phyloP scores from a whole-genome alignment of 2,797 vertebrate species.

The Rhodeus uyekii region DNA sequence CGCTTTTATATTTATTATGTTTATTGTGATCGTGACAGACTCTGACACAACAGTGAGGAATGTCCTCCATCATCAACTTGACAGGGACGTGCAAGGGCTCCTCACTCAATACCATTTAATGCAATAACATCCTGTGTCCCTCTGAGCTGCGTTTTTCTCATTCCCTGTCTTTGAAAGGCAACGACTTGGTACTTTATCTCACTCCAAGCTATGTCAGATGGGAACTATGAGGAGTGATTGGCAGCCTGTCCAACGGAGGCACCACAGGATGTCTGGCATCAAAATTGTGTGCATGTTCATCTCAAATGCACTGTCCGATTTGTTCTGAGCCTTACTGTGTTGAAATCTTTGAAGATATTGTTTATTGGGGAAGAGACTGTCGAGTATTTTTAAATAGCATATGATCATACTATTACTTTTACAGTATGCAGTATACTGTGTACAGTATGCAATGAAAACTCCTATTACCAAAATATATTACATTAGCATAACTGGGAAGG shows the following conservation, averaged over 20 bases:
- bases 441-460: neutral
- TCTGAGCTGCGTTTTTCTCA: conserved; percentile 37
- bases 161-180: conserved; percentile 12
- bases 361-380: neutral
- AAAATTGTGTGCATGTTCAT: conserved; percentile 34
- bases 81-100: conserved; percentile 88
- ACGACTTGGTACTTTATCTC: conserved; percentile 27
- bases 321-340: conserved; percentile 1
- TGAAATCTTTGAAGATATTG: neutral
- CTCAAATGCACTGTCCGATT: conserved; percentile 1
- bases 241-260: conserved; percentile 22
- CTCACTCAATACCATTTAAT: conserved; percentile 83
- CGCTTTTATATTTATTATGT: conserved; percentile 15
- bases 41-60: conserved; percentile 37
- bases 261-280: conserved; percentile 40
- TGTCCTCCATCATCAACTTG: conserved; percentile 76
- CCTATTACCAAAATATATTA: neutral
- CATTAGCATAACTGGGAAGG: neutral
- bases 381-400: neutral
- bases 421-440: neutral
- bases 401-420: neutral
- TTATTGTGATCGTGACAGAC: conserved; percentile 29
- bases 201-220: conserved; percentile 41
- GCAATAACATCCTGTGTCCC: conserved; percentile 83
- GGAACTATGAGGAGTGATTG: conserved; percentile 45